A percentile compares a stretch with the other conserved stretches of the same genome.
Conservation (phyloP, 2,113 vertebrate genomes). For the Pterophyllum scalare region DNA sequence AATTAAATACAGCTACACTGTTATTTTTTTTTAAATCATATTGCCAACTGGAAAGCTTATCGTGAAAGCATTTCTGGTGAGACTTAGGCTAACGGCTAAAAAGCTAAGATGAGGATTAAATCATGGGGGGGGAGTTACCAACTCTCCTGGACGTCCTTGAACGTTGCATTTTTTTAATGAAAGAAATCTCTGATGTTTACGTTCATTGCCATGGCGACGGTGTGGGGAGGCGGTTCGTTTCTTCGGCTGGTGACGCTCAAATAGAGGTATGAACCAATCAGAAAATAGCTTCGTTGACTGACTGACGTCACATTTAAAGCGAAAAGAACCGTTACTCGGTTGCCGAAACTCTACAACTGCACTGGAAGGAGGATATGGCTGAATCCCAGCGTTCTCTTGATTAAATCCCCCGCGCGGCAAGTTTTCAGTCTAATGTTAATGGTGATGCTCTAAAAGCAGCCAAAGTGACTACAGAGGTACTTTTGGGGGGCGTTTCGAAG, state of each 20-base stretch:
- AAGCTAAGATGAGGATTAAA: neutral
- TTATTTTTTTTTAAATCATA: neutral
- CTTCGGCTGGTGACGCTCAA: conserved; percentile 46
- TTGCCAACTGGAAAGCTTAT: neutral
- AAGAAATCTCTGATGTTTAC: conserved; percentile 74
- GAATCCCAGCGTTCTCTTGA: conserved; percentile 5
- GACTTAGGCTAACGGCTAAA: too few species aligned
- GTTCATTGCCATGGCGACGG: conserved; percentile 72
- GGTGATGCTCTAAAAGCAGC: neutral
- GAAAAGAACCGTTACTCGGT: conserved; percentile 72
- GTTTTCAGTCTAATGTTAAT: neutral
- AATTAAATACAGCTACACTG: neutral
- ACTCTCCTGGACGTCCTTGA: neutral
- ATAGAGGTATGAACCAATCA: conserved; percentile 68
- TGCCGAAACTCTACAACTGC: conserved; percentile 60
- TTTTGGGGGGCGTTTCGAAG: conserved; percentile 46
- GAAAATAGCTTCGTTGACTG: neutral
- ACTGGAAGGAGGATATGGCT: conserved; percentile 18
- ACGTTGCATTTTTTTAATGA: conserved; percentile 52
- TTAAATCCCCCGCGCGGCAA: neutral
- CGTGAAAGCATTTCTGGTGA: neutral
- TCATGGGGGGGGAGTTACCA: neutral
- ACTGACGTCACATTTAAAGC: conserved; percentile 83
- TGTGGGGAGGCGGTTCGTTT: conserved; percentile 57
- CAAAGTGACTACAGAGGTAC: neutral